phyloP scores from a whole-genome alignment of 2,113 vertebrate genomes.

The Tricholaema leucomelas region DNA sequence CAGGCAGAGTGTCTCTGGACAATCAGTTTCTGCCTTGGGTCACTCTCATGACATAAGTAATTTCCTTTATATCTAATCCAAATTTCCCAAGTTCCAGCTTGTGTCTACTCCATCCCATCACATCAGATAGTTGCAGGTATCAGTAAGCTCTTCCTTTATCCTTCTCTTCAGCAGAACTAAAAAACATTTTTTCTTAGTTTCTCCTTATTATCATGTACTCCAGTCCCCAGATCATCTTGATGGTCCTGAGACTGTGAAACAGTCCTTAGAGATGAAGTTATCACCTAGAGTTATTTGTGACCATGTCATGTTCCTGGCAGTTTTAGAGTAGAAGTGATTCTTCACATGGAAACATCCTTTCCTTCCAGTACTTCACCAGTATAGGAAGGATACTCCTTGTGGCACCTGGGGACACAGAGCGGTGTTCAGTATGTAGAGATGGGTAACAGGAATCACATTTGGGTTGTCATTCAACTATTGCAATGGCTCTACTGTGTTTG shows the following conservation, averaged over 20 bases:
- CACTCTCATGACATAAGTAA: not conserved
- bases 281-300: not conserved
- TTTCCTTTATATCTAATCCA: not conserved
- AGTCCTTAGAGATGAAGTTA: not conserved
- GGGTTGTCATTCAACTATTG: not conserved
- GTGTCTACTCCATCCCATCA: not conserved
- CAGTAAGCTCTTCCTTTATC: not conserved
- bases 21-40: not conserved
- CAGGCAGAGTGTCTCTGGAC: not conserved
- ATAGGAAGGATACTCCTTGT: not conserved
- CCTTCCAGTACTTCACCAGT: no score
- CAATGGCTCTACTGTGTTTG: not conserved
- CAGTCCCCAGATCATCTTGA: not conserved
- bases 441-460: not conserved
- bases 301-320: not conserved
- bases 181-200: not conserved
- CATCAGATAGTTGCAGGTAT: not conserved
- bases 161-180: not conserved
- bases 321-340: not conserved
- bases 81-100: not conserved
- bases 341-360: not conserved
- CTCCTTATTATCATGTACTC: not conserved
- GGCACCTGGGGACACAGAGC: fast-evolving
- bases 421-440: not conserved
- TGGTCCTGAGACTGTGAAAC: not conserved